Evolutionary conservation across 2,888 invertebrate genomes (phyloP), one percentile per base, ranked within the genome.

Genomic region (Euphydryas editha): DNA sequence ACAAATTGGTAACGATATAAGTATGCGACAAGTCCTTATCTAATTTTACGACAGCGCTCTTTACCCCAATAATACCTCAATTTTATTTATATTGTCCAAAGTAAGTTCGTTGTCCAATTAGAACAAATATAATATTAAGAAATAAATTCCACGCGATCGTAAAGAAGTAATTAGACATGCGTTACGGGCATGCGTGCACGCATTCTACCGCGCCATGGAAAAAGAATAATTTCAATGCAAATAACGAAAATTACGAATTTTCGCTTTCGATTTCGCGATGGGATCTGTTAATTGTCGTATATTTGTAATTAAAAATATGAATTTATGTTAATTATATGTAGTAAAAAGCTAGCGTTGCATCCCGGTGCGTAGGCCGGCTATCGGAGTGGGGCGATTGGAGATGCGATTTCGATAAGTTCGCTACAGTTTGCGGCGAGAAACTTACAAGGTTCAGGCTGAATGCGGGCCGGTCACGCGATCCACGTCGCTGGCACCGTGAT

Each of bases 281-380:
- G 71, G 70, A 87, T 88, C 87, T 72, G 69, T 69, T 85, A 86
- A 87, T 89, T 86, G 84, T 84, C 72, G 73, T 76, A 64, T 86
- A 84, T 86, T 84, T 78, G 75, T 72, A 71, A 76, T 85, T 73
- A 76, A 62, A 69, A 62, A 62, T 63, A 67, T 65, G 55, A 68
- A 60, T 68, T 58, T 62, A 70, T 59, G 68, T 77, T 60, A 66
- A 66, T n/a, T 70, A 17, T 58, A 7, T 63, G 37, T 10, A 70
- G 65, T 57, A 86, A 91, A 90, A 91, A 92, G 81, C 84, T 87
- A 85, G 85, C 82, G 82, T 78, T 78, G 83, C 87, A 82, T 90
- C 91, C 88, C 76, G 69, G 66, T 73, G 70, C 69, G 75, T 75
- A 68, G 70, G 72, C 66, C 69, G 68, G 68, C 56, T 69, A 73